phyloP scores from a whole-genome alignment of 1,140 invertebrate species.

The Tenebrio molitor region DNA sequence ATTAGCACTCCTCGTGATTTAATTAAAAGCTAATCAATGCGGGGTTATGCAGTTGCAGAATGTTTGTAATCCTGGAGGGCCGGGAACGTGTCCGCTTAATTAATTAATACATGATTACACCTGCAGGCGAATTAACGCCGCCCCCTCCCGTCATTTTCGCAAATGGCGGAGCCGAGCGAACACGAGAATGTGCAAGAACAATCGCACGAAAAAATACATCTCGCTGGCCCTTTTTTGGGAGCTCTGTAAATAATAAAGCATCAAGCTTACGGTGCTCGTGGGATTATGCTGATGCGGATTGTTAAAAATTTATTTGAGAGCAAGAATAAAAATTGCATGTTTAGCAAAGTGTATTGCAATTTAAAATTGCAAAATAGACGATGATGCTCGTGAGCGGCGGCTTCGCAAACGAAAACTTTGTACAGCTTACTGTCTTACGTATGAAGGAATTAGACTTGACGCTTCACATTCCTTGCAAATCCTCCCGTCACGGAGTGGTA shows the following conservation, averaged over 20 bases:
- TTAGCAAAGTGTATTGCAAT: slow-evolving; percentile 38
- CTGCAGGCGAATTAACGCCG: slow-evolving; percentile 47
- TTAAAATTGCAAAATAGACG: slow-evolving; percentile 38
- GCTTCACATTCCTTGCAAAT: no score
- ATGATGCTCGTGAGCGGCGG: slow-evolving; percentile 23
- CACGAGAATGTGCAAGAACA: slow-evolving; percentile 29
- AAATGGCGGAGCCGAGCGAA: no score
- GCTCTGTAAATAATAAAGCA: slow-evolving; percentile 31
- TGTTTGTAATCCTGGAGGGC: slow-evolving; percentile 49
- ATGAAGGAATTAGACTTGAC: no score
- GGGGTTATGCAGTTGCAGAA: slow-evolving; percentile 52
- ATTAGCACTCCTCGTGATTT: slow-evolving; percentile 50
- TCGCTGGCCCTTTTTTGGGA: slow-evolving; percentile 31
- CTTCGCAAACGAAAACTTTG: neutral
- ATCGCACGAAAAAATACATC: slow-evolving; percentile 27
- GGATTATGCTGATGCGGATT: slow-evolving; percentile 38
- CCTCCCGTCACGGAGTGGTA: no score
- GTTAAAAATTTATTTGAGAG: slow-evolving; percentile 38
- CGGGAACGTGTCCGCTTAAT: slow-evolving; percentile 53
- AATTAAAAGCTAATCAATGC: slow-evolving; percentile 57
- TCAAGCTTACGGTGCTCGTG: slow-evolving; percentile 32
- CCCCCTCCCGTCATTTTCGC: neutral
- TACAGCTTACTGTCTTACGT: slow-evolving; percentile 1
- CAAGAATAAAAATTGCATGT: slow-evolving; percentile 39
- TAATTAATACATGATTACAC: slow-evolving; percentile 59